Evolutionary conservation across 2,888 invertebrate species (phyloP).

Genomic region (Leptopterna dolabrata): DNA sequence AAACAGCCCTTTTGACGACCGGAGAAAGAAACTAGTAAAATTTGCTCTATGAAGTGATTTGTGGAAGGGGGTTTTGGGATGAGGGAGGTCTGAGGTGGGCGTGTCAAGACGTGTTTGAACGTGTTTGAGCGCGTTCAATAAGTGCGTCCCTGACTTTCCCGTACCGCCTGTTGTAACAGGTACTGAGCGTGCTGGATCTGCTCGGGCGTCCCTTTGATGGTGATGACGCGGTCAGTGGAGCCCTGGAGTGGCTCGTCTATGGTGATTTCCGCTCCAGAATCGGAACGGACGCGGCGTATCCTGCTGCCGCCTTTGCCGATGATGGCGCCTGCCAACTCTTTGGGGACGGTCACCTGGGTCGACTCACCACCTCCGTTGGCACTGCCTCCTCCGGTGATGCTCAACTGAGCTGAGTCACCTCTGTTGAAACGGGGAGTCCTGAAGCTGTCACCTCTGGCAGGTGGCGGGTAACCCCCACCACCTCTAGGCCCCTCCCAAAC

Average conservation of each 20-base stretch:
- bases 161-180: constrained; percentile 83
- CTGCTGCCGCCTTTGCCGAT: constrained; percentile 94
- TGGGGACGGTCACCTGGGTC: constrained; percentile 95
- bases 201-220: constrained; percentile 89
- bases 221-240: constrained; percentile 94
- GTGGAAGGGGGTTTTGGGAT: background rate
- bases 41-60: no score
- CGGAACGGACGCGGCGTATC: constrained; percentile 94
- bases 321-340: constrained; percentile 98
- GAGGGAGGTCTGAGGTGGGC: background rate
- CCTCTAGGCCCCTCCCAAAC: constrained; percentile 66
- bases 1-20: background rate
- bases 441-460: background rate
- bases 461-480: constrained; percentile 63
- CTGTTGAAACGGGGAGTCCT: constrained; percentile 16
- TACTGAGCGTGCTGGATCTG: constrained; percentile 99
- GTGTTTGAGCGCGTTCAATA: background rate
- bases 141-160: constrained; percentile 50
- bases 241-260: constrained; percentile 95
- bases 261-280: constrained; percentile 93
- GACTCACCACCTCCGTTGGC: constrained; percentile 31
- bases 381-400: constrained; percentile 6
- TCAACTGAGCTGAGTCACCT: background rate
- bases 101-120: background rate
- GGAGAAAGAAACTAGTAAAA: background rate